Conservation (phyloP, 2,888 invertebrate genomes). For the Ptychoptera albimana region DNA sequence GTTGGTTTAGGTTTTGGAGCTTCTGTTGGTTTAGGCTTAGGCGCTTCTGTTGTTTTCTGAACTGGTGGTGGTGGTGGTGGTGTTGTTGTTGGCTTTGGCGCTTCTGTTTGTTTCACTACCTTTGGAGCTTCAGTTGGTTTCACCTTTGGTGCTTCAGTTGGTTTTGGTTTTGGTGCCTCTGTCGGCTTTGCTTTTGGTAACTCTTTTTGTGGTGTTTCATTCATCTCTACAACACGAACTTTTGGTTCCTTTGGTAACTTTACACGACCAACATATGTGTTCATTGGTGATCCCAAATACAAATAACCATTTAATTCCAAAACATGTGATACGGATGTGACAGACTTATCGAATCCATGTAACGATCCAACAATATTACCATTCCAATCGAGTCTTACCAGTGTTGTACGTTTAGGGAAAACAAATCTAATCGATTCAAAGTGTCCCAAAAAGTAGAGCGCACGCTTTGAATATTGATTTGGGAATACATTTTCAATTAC, state of each 20-base stretch:
- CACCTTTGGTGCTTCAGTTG: conserved; percentile 13
- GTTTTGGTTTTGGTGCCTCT: conserved; percentile 11
- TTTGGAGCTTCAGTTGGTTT: conserved; percentile 14
- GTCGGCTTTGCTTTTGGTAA: conserved; percentile 12
- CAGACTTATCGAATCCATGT: conserved; percentile 41
- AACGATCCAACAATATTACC: conserved; percentile 56
- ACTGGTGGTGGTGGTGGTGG: conserved; percentile 12
- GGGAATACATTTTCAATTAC: conserved; percentile 46
- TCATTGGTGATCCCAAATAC: conserved; percentile 52
- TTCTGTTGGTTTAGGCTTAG: conserved; percentile 11
- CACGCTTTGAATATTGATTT: conserved; percentile 42
- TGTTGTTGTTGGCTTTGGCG: conserved; percentile 13
- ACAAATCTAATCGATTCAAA: conserved; percentile 34
- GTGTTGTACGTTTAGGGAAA: conserved; percentile 33
- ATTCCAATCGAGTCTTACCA: conserved; percentile 50
- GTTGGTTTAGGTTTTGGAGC: conserved; percentile 10
- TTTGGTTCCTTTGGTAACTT: conserved; percentile 32
- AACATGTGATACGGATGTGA: conserved; percentile 44
- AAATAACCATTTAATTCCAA: conserved; percentile 46
- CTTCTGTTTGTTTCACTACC: conserved; percentile 13
- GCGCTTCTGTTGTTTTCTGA: conserved; percentile 13
- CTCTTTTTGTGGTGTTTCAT: conserved; percentile 11
- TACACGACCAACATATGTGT: conserved; percentile 47
- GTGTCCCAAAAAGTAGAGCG: conserved; percentile 50
- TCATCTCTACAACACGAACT: conserved; percentile 18